Conservation (phyloP, 2,113 vertebrate genomes). For the Pseudonaja textilis region DNA sequence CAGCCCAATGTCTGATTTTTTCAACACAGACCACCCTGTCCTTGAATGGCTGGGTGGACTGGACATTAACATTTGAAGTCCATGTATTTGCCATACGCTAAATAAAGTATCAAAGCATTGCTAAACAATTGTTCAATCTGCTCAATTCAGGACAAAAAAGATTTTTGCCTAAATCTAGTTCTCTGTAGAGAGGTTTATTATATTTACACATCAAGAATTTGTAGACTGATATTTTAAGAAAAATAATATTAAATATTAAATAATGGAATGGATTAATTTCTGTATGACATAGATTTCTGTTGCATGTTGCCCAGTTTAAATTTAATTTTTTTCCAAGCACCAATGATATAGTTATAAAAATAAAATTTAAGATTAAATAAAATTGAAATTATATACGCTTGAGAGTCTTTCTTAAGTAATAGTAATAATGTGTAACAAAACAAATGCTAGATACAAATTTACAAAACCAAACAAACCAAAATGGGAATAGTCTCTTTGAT, state of each 20-base stretch:
- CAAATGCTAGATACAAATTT: neutral
- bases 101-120: neutral
- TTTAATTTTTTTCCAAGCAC: neutral
- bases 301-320: neutral
- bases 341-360: constrained; percentile 34
- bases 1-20: no score
- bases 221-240: neutral
- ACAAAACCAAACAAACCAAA: constrained; percentile 21
- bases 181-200: neutral
- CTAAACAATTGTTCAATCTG: neutral
- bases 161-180: neutral
- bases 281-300: neutral
- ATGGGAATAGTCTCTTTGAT: constrained; percentile 18
- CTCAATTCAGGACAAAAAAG: neutral
- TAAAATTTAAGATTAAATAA: constrained; percentile 17
- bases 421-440: constrained; percentile 14
- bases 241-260: neutral
- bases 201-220: neutral
- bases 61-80: no score
- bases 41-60: no score
- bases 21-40: no score
- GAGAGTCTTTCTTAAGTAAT: neutral
- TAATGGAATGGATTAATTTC: neutral
- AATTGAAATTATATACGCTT: neutral
- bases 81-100: no score